Conservation (phyloP, 2,113 vertebrate genomes). For the Tichodroma muraria region DNA sequence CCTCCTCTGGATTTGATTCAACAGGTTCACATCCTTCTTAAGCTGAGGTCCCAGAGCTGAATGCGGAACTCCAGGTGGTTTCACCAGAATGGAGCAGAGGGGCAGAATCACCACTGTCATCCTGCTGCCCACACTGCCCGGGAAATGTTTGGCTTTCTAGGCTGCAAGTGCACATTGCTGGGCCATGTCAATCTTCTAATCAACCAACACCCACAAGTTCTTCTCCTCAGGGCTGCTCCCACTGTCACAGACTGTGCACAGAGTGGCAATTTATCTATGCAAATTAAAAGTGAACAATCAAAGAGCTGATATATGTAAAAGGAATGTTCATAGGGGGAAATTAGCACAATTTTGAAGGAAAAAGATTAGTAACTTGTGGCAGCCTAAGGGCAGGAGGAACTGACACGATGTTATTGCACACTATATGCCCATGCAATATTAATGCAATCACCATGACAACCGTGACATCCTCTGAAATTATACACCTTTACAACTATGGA, state of each 20-base stretch:
- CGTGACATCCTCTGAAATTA: conserved; percentile 43
- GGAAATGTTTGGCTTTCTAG: neutral
- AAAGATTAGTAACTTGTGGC: conserved; percentile 14
- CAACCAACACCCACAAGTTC: neutral
- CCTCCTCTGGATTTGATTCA: neutral
- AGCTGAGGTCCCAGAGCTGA: neutral
- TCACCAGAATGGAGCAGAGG: neutral
- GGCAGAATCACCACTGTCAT: neutral
- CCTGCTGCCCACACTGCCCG: neutral
- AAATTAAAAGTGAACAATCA: conserved; percentile 22
- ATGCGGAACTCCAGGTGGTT: neutral
- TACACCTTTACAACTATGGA: conserved; percentile 57
- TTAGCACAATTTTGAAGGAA: neutral
- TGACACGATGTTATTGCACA: conserved; percentile 20
- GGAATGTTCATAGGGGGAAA: neutral
- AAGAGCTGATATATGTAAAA: conserved; percentile 7
- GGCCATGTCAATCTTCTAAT: neutral
- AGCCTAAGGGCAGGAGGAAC: conserved; percentile 48
- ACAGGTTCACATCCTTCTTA: neutral
- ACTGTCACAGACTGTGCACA: neutral
- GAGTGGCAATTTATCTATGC: neutral
- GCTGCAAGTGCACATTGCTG: neutral
- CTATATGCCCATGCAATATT: conserved; percentile 48
- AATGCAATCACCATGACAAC: conserved; percentile 71
- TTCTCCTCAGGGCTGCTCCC: neutral